These are phyloP conservation scores for Heliconius himera DNA, from an alignment of 1,140 invertebrate genomes.

Conservation along the genomic window DNA sequence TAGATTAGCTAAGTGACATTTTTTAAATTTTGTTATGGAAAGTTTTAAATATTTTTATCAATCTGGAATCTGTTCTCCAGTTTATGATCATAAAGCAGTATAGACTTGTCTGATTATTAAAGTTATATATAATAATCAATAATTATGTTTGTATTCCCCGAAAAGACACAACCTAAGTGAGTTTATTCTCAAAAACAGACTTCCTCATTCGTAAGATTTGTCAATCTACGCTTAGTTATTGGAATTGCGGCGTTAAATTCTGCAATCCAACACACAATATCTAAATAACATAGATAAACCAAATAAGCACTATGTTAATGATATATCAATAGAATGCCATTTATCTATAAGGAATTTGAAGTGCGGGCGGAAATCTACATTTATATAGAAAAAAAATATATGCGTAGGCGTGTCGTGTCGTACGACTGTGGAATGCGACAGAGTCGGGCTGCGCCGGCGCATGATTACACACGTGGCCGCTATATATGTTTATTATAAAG, in stretches of 20 bases:
- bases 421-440: slow-evolving; percentile 1
- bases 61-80: too few species aligned
- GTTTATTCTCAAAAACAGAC: too few species aligned
- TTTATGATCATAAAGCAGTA: too few species aligned
- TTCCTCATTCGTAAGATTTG: too few species aligned
- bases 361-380: slow-evolving; percentile 10
- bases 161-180: too few species aligned
- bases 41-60: too few species aligned
- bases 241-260: background rate
- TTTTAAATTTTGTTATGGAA: too few species aligned
- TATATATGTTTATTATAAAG: background rate
- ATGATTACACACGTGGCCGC: background rate
- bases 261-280: background rate
- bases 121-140: too few species aligned
- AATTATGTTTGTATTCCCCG: too few species aligned
- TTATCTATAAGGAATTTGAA: slow-evolving; percentile 4
- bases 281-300: background rate
- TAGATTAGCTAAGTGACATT: too few species aligned
- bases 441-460: background rate
- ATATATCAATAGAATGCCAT: background rate
- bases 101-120: too few species aligned
- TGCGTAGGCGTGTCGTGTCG: slow-evolving; percentile 2
- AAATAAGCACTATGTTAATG: background rate
- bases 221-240: too few species aligned
- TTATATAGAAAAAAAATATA: background rate